Conservation (phyloP, 23 tunicate genomes). For the Ascidia mentula region DNA sequence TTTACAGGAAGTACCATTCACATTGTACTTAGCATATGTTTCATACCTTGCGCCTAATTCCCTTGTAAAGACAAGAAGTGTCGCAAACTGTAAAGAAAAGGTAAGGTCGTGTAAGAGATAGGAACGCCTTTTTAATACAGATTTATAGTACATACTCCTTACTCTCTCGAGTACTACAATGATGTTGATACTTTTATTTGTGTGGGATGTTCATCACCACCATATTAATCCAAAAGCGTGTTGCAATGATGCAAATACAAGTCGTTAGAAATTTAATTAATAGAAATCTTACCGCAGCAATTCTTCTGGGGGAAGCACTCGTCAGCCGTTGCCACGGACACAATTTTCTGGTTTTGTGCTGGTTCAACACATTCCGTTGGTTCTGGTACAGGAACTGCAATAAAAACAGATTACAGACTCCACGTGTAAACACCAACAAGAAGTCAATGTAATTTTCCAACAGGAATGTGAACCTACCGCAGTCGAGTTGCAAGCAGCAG, state of each 20-base stretch:
- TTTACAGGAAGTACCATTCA: no score
- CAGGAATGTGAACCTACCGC: slow-evolving; percentile 6
- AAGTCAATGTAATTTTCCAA: no score
- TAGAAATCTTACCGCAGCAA: slow-evolving; percentile 60
- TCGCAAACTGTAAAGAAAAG: slow-evolving; percentile 48
- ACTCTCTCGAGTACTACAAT: no score
- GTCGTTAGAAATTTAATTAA: no score
- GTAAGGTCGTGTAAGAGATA: no score
- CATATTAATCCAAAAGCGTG: no score
- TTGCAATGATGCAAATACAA: no score
- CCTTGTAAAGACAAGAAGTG: slow-evolving; percentile 50
- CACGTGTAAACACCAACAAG: not conserved
- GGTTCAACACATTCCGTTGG: slow-evolving; percentile 35
- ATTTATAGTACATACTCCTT: no score
- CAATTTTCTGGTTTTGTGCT: slow-evolving; percentile 31
- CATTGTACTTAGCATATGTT: not conserved
- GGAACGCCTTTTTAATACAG: no score
- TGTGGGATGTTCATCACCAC: no score
- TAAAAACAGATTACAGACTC: not conserved
- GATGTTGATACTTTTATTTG: no score
- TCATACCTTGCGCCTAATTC: slow-evolving; percentile 20
- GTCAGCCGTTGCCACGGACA: slow-evolving; percentile 41
- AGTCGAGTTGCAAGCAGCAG: slow-evolving; percentile 19
- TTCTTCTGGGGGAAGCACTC: slow-evolving; percentile 47
- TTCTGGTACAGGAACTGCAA: slow-evolving; percentile 21